Evolutionary conservation across 1,140 invertebrate species (phyloP).

Genomic region (Drosophila bocki): DNA sequence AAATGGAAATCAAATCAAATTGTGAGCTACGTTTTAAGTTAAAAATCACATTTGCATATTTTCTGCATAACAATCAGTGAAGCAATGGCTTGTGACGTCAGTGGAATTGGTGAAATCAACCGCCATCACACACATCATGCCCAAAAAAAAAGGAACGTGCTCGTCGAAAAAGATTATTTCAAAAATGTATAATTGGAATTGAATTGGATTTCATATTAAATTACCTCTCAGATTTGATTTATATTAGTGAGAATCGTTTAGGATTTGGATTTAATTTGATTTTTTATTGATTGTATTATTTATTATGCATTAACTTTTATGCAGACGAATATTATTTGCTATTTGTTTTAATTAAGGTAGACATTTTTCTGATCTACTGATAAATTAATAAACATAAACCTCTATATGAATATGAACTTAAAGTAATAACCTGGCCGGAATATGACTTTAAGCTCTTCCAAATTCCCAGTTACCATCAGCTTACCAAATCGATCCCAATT

Average conservation of each 20-base stretch:
- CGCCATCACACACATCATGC: slow-evolving; percentile 40
- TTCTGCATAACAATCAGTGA: slow-evolving; percentile 77
- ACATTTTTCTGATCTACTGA: no score
- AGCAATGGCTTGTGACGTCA: slow-evolving; percentile 75
- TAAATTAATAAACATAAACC: no score
- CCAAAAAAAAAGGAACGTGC: neutral
- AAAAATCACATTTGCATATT: slow-evolving; percentile 84
- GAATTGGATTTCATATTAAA: neutral
- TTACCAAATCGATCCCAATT: neutral
- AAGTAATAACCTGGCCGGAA: no score
- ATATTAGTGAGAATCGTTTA: neutral
- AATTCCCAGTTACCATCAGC: neutral
- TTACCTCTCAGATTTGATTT: neutral
- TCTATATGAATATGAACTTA: no score
- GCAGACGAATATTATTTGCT: no score
- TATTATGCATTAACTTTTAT: no score
- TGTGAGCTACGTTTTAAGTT: slow-evolving; percentile 60
- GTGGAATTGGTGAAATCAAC: slow-evolving; percentile 21
- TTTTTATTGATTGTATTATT: no score
- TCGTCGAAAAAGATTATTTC: slow-evolving; percentile 6
- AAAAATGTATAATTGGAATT: neutral
- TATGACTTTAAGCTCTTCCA: neutral
- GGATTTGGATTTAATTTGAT: no score
- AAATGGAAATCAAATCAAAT: slow-evolving; percentile 58
- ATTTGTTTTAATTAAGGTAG: no score